These are phyloP conservation scores for Eueremaeus valkanovi DNA, from an alignment of 2,888 invertebrate genomes.

Conservation along the genomic window DNA sequence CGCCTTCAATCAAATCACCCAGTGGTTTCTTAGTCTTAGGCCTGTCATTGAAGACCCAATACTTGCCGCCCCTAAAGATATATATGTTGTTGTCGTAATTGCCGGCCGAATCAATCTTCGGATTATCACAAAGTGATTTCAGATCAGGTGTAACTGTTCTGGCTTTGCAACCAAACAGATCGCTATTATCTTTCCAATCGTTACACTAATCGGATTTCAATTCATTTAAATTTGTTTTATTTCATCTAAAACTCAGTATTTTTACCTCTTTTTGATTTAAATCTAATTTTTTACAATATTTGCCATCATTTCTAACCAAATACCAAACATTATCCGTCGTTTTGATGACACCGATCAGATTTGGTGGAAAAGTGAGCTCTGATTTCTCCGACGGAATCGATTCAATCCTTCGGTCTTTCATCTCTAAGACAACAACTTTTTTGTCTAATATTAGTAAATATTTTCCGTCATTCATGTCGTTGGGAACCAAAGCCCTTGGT, in stretches of 20 bases:
- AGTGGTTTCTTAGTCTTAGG: slow-evolving; percentile 2
- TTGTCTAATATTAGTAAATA: background rate
- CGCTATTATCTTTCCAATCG: background rate
- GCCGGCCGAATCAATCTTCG: background rate
- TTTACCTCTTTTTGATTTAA: background rate
- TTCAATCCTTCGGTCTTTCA: background rate
- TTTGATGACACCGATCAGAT: background rate
- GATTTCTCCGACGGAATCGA: too few species aligned
- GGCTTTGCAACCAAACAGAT: background rate
- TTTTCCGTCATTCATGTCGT: background rate
- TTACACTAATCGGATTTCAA: background rate
- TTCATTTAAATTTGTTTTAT: too few species aligned
- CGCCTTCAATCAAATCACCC: background rate
- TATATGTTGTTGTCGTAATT: background rate
- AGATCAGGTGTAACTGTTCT: background rate
- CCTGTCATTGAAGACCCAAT: slow-evolving; percentile 6
- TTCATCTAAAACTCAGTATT: too few species aligned
- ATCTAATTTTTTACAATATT: slow-evolving; percentile 3
- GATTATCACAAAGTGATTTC: background rate
- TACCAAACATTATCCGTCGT: background rate
- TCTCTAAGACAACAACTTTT: background rate
- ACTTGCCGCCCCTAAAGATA: background rate
- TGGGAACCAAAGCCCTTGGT: background rate
- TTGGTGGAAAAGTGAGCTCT: background rate
- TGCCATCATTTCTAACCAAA: background rate